Conservation (phyloP, 1,140 invertebrate species). For the Nasonia giraulti region DNA sequence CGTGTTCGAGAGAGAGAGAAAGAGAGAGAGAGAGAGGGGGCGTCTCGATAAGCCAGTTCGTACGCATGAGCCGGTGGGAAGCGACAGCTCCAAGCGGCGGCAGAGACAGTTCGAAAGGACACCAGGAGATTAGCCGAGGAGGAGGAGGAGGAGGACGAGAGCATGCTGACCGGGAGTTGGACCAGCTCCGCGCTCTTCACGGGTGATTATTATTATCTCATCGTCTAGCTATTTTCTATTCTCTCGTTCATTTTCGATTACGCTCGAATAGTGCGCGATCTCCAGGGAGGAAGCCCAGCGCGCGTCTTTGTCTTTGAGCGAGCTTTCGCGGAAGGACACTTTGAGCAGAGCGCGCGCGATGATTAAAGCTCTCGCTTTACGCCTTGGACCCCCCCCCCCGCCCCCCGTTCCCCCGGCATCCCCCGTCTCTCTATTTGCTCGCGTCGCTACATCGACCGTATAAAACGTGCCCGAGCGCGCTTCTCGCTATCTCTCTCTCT, state of each 20-base stretch:
- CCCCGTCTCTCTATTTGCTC: slow-evolving; percentile 18
- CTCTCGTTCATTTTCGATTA: not conserved
- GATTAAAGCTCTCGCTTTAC: slow-evolving; percentile 16
- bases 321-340: slow-evolving; percentile 18
- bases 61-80: slow-evolving; percentile 36
- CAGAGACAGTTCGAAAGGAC: not conserved
- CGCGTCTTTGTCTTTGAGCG: not conserved
- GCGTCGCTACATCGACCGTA: slow-evolving; percentile 40
- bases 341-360: not conserved
- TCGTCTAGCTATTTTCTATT: too few species aligned
- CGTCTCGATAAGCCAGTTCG: too few species aligned
- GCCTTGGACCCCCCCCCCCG: not conserved
- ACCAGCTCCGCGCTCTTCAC: not conserved
- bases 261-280: not conserved
- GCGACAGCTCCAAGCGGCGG: not conserved
- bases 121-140: not conserved
- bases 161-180: slow-evolving; percentile 31
- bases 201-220: not conserved
- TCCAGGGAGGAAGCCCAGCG: too few species aligned
- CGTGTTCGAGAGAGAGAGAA: too few species aligned
- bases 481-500: slow-evolving; percentile 13
- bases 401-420: too few species aligned
- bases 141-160: slow-evolving; percentile 1
- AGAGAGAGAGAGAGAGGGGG: not conserved
- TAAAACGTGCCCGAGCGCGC: slow-evolving; percentile 39